phyloP scores from a whole-genome alignment of 2,888 invertebrate genomes.

The Paralinhomoeus sp. region DNA sequence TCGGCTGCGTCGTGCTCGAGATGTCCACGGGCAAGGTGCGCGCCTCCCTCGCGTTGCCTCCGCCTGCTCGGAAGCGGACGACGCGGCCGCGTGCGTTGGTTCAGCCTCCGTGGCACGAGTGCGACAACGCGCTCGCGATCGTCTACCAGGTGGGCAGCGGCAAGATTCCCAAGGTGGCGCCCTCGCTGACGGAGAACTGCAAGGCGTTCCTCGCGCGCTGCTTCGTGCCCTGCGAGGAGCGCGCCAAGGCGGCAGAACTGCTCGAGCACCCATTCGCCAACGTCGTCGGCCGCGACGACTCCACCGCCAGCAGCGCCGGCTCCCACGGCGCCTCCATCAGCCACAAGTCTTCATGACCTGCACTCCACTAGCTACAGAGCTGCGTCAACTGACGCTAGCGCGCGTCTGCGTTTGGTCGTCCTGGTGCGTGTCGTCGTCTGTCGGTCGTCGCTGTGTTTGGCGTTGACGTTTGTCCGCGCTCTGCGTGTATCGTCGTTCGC shows the following conservation, averaged over 20 bases:
- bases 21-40: slow-evolving; percentile 72
- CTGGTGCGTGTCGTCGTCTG: no score
- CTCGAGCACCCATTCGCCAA: slow-evolving; percentile 47
- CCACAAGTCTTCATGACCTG: no score
- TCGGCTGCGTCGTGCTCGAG: slow-evolving; percentile 80
- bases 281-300: slow-evolving; percentile 11
- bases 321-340: no score
- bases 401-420: no score
- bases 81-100: no score
- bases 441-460: no score
- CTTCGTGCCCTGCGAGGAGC: background rate
- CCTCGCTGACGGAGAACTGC: slow-evolving; percentile 53
- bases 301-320: background rate
- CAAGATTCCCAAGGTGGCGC: slow-evolving; percentile 51
- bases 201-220: slow-evolving; percentile 41
- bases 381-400: no score
- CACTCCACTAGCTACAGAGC: no score
- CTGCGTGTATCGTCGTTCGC: no score
- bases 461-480: no score
- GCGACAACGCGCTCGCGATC: slow-evolving; percentile 75
- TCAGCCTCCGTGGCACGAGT: slow-evolving; percentile 71
- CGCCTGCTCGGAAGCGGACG: no score
- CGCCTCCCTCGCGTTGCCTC: no score
- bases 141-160: slow-evolving; percentile 90
- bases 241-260: slow-evolving; percentile 40